A percentile compares a stretch with the other conserved stretches of the same genome.
Evolutionary conservation across 2,888 invertebrate genomes (phyloP).

Genomic region (Cheilosia pagana): DNA sequence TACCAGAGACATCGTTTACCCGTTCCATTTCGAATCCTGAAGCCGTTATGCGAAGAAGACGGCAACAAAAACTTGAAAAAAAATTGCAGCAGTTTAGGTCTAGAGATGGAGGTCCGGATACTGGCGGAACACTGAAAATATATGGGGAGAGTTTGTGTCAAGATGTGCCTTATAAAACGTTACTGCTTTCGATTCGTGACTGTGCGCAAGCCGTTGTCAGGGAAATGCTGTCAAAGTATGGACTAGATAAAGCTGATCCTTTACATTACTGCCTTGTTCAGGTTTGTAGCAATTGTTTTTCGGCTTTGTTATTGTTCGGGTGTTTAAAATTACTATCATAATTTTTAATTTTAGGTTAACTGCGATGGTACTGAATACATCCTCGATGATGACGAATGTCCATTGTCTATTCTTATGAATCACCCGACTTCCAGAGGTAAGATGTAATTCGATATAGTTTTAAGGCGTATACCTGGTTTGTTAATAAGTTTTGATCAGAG

Average conservation of each 20-base stretch:
- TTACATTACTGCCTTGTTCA: conserved; percentile 97
- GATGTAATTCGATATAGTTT: conserved; percentile 80
- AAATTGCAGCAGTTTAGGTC: conserved; percentile 98
- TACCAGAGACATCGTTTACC: conserved; percentile 99
- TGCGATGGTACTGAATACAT: conserved; percentile 93
- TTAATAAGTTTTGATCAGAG: no score
- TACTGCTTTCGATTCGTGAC: conserved; percentile 96
- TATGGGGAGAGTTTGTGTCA: conserved; percentile 98
- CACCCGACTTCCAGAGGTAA: conserved; percentile 93
- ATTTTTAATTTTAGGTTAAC: conserved; percentile 84
- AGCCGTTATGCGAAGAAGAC: conserved; percentile 98
- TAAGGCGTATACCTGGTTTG: neutral
- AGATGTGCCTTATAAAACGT: conserved; percentile 99
- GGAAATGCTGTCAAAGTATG: conserved; percentile 99
- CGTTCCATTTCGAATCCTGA: conserved; percentile 99
- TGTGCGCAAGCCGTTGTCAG: conserved; percentile 95
- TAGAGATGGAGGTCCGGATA: conserved; percentile 97
- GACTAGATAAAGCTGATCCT: conserved; percentile 94
- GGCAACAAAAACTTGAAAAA: conserved; percentile 98
- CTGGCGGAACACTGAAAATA: conserved; percentile 95
- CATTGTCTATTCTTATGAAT: conserved; percentile 96
- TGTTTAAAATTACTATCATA: neutral
- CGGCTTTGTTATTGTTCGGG: conserved; percentile 20
- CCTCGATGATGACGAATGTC: conserved; percentile 98
- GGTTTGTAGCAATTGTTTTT: conserved; percentile 84